These are phyloP conservation scores for Hystrix brachyura DNA, from an alignment of 2,113 vertebrate genomes.

Conservation along the genomic window DNA sequence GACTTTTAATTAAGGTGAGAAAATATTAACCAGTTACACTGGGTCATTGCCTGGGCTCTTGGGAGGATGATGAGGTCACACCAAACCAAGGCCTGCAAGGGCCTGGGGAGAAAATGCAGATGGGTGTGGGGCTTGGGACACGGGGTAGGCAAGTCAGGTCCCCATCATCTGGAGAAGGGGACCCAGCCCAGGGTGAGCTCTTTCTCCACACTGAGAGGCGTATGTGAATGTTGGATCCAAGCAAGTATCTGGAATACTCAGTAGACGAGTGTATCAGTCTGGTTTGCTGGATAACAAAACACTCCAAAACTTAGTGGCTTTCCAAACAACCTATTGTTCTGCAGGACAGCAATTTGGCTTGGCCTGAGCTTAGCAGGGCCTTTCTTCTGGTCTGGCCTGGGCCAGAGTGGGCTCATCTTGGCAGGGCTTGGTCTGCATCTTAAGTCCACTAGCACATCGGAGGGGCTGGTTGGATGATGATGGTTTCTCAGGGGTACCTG, in stretches of 20 bases:
- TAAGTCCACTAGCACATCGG: neutral
- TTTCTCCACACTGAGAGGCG: neutral
- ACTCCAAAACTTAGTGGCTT: neutral
- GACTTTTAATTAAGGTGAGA: slow-evolving; percentile 81
- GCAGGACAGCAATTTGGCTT: neutral
- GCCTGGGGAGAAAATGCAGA: neutral
- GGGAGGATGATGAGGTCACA: slow-evolving; percentile 26
- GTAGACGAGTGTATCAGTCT: neutral
- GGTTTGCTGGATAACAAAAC: slow-evolving; percentile 31
- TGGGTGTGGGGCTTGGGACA: accelerated
- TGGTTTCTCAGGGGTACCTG: neutral
- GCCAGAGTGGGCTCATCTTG: neutral
- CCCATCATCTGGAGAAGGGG: neutral
- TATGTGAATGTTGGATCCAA: neutral
- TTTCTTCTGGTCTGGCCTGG: neutral
- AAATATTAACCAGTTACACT: slow-evolving; percentile 70
- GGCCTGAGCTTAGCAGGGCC: neutral
- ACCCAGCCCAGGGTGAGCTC: accelerated
- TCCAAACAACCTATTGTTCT: neutral
- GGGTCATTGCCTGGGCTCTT: slow-evolving; percentile 49
- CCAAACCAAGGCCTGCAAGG: neutral
- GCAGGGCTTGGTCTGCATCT: neutral
- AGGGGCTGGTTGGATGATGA: neutral
- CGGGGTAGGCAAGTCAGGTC: neutral
- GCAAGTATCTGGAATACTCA: neutral